These are phyloP conservation scores for Eupithecia centaureata DNA, from an alignment of 2,888 invertebrate genomes.

Conservation along the genomic window DNA sequence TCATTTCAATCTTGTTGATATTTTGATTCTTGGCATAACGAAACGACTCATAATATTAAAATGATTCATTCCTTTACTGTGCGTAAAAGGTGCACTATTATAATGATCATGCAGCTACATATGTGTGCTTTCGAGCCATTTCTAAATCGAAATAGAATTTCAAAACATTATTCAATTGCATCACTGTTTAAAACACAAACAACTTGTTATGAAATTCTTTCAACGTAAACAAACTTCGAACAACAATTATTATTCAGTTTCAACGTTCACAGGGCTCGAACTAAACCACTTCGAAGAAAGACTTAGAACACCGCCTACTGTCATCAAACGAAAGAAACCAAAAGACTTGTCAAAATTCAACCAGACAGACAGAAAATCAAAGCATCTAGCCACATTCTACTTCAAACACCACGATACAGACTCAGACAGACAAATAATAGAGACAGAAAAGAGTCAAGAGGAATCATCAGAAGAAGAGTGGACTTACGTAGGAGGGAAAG, in stretches of 20 bases:
- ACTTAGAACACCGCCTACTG: slow-evolving; percentile 73
- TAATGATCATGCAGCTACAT: too few species aligned
- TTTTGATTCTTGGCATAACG: too few species aligned
- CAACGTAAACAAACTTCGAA: slow-evolving; percentile 29
- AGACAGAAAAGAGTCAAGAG: slow-evolving; percentile 77
- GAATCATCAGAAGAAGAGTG: slow-evolving; percentile 85
- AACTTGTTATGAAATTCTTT: slow-evolving; percentile 9
- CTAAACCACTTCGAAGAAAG: slow-evolving; percentile 60
- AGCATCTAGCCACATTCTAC: slow-evolving; percentile 93
- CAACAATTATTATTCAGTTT: slow-evolving; percentile 19
- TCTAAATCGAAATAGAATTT: neutral
- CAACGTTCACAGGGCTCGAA: slow-evolving; percentile 64
- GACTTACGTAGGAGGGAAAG: slow-evolving; percentile 85
- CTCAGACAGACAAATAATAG: slow-evolving; percentile 87
- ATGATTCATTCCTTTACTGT: neutral
- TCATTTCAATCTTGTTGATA: too few species aligned
- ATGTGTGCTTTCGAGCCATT: too few species aligned
- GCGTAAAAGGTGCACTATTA: neutral
- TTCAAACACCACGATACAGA: slow-evolving; percentile 95
- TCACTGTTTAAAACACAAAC: slow-evolving; percentile 4
- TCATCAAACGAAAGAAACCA: slow-evolving; percentile 80
- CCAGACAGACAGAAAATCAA: slow-evolving; percentile 90
- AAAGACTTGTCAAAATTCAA: slow-evolving; percentile 86
- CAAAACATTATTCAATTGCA: slow-evolving; percentile 8
- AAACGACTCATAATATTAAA: too few species aligned